Evolutionary conservation across 2,888 invertebrate species (phyloP), one percentile per base, ranked within the genome.

Genomic region (Orthosia incerta): DNA sequence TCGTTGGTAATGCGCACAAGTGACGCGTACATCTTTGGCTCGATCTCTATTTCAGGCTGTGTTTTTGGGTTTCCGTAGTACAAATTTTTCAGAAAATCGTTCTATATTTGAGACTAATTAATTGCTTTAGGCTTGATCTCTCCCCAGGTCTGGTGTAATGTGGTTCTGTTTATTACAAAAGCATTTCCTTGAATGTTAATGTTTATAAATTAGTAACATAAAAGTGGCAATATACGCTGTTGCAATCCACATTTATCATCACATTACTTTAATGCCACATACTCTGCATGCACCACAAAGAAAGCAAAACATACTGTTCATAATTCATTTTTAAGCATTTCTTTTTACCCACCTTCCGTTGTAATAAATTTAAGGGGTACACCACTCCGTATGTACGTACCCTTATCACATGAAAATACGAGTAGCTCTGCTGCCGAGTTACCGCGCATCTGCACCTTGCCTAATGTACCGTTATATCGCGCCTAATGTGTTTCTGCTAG

Each of bases 391-490:
- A 78, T 84, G 82, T 85, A 80, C 68, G 69, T 85, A 89, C 90
- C 88, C 89, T 88, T 89, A 90, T 90, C 90, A 89, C 86, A 79
- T 72, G 82, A 80, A 88, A 89, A 87, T 86, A 9, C 39, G 39
- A 39, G 39, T 39, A 75, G 87, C 84, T 85, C 79, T 74, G 67
- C 71, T 79, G 78, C 74, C 67, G 81, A 70, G 72, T 75, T 84
- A 81, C 83, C 76, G 86, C 84, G 85, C 90, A 90, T 90, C 90
- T 90, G 90, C 89, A 90, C 85, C 87, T 79, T 70, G 85, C 87
- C 82, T 90, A 88, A 90, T 90, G 90, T 90, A 88, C 76, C 90
- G 87, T 86, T 83, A 81, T 82, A 87, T 79, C 84, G 80, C 61
- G 69, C 64, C 68, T 87, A 89, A 89, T 89, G 88, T 87, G 86